Conservation (phyloP, 2,113 vertebrate species). For the Limnothrissa miodon region DNA sequence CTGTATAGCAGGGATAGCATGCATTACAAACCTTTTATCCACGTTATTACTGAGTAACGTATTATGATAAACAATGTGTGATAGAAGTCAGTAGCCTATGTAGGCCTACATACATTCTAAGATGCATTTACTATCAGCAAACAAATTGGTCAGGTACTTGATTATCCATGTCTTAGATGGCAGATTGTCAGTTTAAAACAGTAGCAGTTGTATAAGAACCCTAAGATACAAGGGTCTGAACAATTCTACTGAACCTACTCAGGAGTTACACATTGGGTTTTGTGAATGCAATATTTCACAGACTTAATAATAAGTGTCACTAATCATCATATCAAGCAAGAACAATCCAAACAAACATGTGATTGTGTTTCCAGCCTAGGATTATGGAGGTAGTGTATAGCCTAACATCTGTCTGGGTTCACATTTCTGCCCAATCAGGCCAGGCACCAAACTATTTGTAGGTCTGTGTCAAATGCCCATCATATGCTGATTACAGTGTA, state of each 20-base stretch:
- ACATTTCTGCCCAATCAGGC: background rate
- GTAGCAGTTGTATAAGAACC: no score
- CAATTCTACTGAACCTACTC: no score
- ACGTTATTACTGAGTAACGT: background rate
- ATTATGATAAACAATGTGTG: background rate
- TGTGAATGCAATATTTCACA: no score
- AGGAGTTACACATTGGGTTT: no score
- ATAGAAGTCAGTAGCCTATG: background rate
- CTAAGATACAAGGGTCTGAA: no score
- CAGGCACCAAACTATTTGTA: background rate
- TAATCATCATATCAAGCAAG: background rate
- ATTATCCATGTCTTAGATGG: no score
- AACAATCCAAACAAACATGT: background rate
- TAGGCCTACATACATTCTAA: no score
- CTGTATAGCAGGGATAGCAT: background rate
- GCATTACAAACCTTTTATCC: background rate
- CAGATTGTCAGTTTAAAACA: no score
- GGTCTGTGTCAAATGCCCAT: background rate
- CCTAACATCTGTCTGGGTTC: background rate
- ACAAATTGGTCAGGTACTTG: no score
- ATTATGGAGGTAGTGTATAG: background rate
- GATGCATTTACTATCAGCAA: no score
- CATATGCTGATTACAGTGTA: constrained; percentile 3
- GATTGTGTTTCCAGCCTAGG: background rate
- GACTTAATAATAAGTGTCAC: background rate